Evolutionary conservation across 2,113 vertebrate species (phyloP).

Genomic region (Hemibagrus wyckioides): DNA sequence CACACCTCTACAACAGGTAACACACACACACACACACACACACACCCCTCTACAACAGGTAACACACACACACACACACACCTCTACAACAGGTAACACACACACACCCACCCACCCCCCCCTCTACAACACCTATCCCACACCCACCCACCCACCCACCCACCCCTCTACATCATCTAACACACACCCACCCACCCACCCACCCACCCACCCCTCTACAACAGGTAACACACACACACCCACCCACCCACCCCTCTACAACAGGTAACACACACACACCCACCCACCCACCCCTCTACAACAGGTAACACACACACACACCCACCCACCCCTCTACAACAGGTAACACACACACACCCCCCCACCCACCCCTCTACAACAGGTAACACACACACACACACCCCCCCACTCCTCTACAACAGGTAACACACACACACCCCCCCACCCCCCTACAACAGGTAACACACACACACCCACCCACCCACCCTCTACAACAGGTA

Average conservation of each 20-base stretch:
- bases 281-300: neutral
- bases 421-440: neutral
- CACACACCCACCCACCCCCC: fast-evolving
- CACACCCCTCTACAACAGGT: constrained; percentile 85
- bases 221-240: too few relatives aligned
- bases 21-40: too few relatives aligned
- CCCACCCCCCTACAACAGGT: neutral
- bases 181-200: too few relatives aligned
- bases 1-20: neutral
- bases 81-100: too few relatives aligned
- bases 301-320: too few relatives aligned
- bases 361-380: constrained; percentile 76
- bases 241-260: constrained; percentile 74
- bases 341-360: neutral
- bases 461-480: too few relatives aligned
- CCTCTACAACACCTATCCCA: neutral
- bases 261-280: constrained; percentile 73
- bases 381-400: constrained; percentile 70
- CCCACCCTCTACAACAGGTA: constrained; percentile 87
- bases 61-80: neutral
- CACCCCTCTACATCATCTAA: neutral
- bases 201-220: neutral
- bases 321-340: neutral
- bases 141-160: neutral
- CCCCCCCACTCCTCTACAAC: too few relatives aligned